Base-by-base conservation (phyloP, 2,888 invertebrate genomes). In the Melolontha melolontha region DNA sequence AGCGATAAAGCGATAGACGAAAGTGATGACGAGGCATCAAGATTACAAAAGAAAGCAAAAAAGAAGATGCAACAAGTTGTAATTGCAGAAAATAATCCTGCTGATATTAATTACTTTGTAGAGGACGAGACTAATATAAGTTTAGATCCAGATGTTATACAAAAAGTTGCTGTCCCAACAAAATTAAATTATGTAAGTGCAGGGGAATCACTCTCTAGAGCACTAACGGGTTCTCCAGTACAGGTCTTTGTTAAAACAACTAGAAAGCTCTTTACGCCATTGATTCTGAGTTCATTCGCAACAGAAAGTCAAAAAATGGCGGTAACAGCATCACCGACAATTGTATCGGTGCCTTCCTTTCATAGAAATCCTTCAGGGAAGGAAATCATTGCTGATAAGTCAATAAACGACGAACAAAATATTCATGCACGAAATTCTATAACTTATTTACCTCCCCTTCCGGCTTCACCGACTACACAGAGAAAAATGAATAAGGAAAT, bases 201-300 rank as follows among this genome's bases (percentile, higher is more conserved):
- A 44, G 66, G 67, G 29, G 72, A 75, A 49, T 4, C 57, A 16
- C 39, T n/a, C 16, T 11, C 54, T 10, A 62, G 57, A 44, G 50
- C 67, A 39, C 55, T 70, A 5, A 49, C 71, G 41, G 80, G 79
- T 39, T 78, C 81, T 12, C 80, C 86, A 0, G 79, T 82, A 50
- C 92, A 91, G 78, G 87, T 93, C 0, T 91, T 93, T 72, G 91
- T 93, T 0, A 93, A 92, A 81, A 94, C 93, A 0, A 93, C 92
- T 47, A 86, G 92, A 64, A 93, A 92, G 84, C 88, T 93, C 73
- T 93, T 93, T 72, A 91, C 92, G 0, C 91, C 93, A 0, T 67
- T 81, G 34, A 77, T 74, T 49, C 66, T 66, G 78, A 76, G 71
- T 67, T 69, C 71, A 5, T 69, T 69, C 40, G 67, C 67, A 11